Conservation (phyloP, 2,797 vertebrate species). For the Yasuhikotakia modesta region DNA sequence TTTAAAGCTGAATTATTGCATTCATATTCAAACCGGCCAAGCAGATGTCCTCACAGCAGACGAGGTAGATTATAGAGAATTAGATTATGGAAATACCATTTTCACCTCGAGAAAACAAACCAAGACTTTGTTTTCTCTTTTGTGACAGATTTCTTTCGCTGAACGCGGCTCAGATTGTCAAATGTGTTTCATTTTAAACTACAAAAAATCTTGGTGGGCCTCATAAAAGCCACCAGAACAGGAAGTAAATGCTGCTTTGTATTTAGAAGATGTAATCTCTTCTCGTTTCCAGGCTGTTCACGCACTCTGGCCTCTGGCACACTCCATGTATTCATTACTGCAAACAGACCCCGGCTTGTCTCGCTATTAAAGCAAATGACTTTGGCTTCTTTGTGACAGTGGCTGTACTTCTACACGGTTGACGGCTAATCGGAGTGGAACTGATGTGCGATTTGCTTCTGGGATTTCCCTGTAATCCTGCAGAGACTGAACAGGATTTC, state of each 20-base stretch:
- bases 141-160: background rate
- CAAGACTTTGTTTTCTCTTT: background rate
- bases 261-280: constrained; percentile 31
- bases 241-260: constrained; percentile 22
- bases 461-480: constrained; percentile 52
- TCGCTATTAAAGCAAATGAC: constrained; percentile 73
- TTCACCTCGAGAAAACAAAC: background rate
- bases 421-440: constrained; percentile 67
- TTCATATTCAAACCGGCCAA: constrained; percentile 8
- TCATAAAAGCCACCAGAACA: background rate
- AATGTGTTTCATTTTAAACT: background rate
- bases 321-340: constrained; percentile 76
- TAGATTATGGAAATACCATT: background rate
- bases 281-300: constrained; percentile 62
- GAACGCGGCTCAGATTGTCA: background rate
- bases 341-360: constrained; percentile 73
- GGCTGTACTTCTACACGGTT: constrained; percentile 65
- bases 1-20: constrained; percentile 12
- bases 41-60: background rate
- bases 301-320: constrained; percentile 65
- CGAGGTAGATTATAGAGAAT: background rate
- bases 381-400: constrained; percentile 69
- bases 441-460: constrained; percentile 69
- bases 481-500: constrained; percentile 5
- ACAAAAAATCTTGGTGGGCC: background rate